Evolutionary conservation across 35 echinoderm and acorn worm species (phyloP), one percentile per base, ranked within the genome.

Genomic region (Patiria miniata): DNA sequence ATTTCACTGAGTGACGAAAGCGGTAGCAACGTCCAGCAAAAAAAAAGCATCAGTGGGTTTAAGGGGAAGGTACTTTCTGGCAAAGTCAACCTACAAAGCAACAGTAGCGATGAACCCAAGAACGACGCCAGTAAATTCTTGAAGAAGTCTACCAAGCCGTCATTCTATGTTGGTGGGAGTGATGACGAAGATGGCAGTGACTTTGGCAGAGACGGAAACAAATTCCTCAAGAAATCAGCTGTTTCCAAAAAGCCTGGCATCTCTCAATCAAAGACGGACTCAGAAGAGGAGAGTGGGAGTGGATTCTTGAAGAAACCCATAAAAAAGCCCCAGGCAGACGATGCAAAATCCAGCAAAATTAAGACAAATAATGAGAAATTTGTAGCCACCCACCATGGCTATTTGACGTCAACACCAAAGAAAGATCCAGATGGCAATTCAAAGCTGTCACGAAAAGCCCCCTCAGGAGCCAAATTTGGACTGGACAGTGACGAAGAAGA

Each of bases 401-500:
- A 39, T 81, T 6, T 58, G 57, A 84, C 82, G 37, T 84, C 82
- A 34, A 84, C 82, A 54, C 82, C 82, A 60, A 84, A 84, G 82
- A 84, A 84, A 84, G 26, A 82, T 22, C 17, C 0, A 14, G 26
- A 18, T 26, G 26, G 26, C 21, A 30, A 10, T 0, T 73, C 65
- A 73, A 73, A 73, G 61, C 61, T 83, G 19, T 58, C 52, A 23
- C 52, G 52, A 39, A 59, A 26, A 38, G 53, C 82, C 3, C 53
- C 82, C 30, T 23, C 57, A 37, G 54, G 7, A 21, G 40, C 47
- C 7, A 51, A 51, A n/a, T 34, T 84, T 0, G 39, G 82, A 36
- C 82, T 84, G 34, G 82, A 84, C 37, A 84, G 82, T 61, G 82
- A 84, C 59, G 82, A 84, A 21, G 82, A 84, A 36, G 82, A 84